phyloP scores from a whole-genome alignment of 2,888 invertebrate species.

The Lasioglossum marginatum region DNA sequence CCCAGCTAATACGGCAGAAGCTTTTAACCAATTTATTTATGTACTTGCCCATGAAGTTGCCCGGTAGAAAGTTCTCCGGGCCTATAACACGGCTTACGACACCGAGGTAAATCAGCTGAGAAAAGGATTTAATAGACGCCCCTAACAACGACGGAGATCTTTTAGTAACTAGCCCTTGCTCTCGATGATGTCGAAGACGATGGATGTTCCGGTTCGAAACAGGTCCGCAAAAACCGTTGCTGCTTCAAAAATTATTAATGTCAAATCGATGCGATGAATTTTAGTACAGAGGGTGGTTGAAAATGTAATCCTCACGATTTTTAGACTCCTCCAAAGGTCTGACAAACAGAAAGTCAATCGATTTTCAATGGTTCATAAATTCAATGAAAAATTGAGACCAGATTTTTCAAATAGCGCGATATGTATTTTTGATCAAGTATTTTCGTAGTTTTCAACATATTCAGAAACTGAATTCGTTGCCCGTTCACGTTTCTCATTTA shows the following conservation, averaged over 20 bases:
- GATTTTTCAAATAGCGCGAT: too few relatives aligned
- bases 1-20: not conserved
- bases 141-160: not conserved
- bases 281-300: too few relatives aligned
- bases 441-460: too few relatives aligned
- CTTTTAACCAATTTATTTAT: constrained; percentile 18
- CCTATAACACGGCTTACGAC: constrained; percentile 10
- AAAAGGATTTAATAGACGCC: constrained; percentile 7
- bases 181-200: not conserved
- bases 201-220: not conserved
- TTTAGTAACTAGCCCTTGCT: not conserved
- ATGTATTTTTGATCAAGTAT: too few relatives aligned
- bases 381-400: too few relatives aligned
- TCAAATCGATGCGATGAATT: too few relatives aligned
- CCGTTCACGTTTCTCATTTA: too few relatives aligned
- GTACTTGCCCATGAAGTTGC: not conserved
- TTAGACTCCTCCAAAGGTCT: too few relatives aligned
- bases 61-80: not conserved
- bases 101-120: not conserved
- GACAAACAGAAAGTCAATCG: too few relatives aligned
- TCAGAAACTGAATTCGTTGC: too few relatives aligned
- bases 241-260: not conserved
- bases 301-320: too few relatives aligned
- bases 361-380: too few relatives aligned
- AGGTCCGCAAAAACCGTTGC: not conserved